Percentiles rank a stretch among this genome's conserved stretches.
These are phyloP conservation scores for Montipora capitata DNA, from an alignment of 92 coral and sea anemone species.

Conservation along the genomic window DNA sequence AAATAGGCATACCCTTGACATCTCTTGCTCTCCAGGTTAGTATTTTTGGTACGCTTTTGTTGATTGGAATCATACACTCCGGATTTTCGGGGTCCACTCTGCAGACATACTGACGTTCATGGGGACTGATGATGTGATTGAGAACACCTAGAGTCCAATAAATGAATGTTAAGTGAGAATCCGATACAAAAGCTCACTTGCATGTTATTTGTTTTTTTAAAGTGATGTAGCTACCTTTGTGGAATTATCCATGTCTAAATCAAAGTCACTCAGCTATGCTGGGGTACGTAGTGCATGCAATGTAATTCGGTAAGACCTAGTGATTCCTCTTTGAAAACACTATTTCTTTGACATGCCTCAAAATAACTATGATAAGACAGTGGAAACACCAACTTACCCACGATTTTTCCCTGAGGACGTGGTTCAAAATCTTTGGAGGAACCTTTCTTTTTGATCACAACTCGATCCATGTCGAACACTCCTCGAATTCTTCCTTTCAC, in stretches of 20 bases:
- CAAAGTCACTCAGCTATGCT: too few relatives aligned
- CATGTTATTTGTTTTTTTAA: too few relatives aligned
- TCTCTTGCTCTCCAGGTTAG: constrained; percentile 17
- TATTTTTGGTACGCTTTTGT: constrained; percentile 45
- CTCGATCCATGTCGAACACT: constrained; percentile 88
- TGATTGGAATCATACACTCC: constrained; percentile 64
- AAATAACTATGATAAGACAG: background rate
- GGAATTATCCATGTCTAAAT: too few relatives aligned
- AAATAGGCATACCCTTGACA: constrained; percentile 43
- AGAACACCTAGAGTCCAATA: constrained; percentile 50
- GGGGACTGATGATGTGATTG: constrained; percentile 49
- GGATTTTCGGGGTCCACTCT: constrained; percentile 59
- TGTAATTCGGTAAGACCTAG: too few relatives aligned
- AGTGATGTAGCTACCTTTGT: too few relatives aligned
- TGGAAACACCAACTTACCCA: background rate
- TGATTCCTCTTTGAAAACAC: too few relatives aligned
- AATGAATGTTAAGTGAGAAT: too few relatives aligned
- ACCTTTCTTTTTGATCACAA: constrained; percentile 68
- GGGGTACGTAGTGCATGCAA: too few relatives aligned
- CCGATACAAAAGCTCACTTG: too few relatives aligned
- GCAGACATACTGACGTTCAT: constrained; percentile 75
- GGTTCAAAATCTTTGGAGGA: background rate
- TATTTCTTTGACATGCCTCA: too few relatives aligned
- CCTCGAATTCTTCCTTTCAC: constrained; percentile 76
- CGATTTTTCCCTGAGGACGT: constrained; percentile 1